A percentile compares a stretch with the other conserved stretches of the same genome.
Conservation (phyloP, 2,888 invertebrate species). For the Platycnemis pennipes region DNA sequence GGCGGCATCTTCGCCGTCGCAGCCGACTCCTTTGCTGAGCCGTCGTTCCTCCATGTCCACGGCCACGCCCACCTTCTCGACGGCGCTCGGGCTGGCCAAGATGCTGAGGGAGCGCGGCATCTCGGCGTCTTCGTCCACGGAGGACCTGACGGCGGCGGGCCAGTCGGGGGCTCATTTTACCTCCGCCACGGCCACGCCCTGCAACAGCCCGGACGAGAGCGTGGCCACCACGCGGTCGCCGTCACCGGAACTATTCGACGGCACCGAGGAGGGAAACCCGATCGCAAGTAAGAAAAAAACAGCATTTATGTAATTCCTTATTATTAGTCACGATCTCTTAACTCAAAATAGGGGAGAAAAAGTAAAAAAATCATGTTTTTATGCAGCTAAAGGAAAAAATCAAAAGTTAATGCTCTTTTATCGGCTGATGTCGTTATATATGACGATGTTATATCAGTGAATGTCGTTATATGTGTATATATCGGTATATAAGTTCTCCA, state of each 20-base stretch:
- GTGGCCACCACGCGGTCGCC: slow-evolving; percentile 80
- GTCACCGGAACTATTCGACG: slow-evolving; percentile 72
- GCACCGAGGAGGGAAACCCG: not conserved
- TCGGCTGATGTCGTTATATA: too few species aligned
- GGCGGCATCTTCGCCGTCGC: slow-evolving; percentile 78
- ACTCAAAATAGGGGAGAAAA: too few species aligned
- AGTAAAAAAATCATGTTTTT: too few species aligned
- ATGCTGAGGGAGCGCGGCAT: slow-evolving; percentile 90
- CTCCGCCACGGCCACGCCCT: slow-evolving; percentile 90
- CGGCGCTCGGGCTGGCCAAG: slow-evolving; percentile 87
- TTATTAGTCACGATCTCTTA: too few species aligned
- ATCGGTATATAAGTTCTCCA: not conserved
- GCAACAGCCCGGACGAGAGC: slow-evolving; percentile 89
- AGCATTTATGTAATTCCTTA: not conserved
- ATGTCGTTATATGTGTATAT: not conserved
- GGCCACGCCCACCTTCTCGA: slow-evolving; percentile 81
- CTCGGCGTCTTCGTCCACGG: slow-evolving; percentile 84
- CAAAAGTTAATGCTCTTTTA: too few species aligned
- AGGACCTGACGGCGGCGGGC: not conserved
- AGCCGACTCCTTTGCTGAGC: slow-evolving; percentile 82
- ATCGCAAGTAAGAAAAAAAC: slow-evolving; percentile 4
- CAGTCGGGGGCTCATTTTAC: slow-evolving; percentile 79
- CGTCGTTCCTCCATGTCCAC: slow-evolving; percentile 91
- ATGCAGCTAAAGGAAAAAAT: too few species aligned
- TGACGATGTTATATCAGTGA: not conserved